Percentiles rank a stretch among this genome's conserved stretches.
Evolutionary conservation across 2,888 invertebrate species (phyloP).

Genomic region (Chirona hameri): DNA sequence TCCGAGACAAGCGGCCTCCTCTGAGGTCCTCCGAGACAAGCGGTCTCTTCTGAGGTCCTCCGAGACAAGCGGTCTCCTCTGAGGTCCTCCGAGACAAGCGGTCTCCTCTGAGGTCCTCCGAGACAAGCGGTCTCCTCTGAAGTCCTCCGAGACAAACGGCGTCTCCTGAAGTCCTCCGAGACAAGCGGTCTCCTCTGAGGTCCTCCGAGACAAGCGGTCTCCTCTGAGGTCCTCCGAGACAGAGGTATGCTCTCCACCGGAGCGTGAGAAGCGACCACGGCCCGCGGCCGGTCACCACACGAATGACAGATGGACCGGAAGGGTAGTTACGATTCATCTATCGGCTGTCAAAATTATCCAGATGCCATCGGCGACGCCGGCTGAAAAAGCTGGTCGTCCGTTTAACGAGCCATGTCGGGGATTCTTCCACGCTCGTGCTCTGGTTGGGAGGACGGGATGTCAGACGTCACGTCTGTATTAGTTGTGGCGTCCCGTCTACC

Average conservation of each 20-base stretch:
- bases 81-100: too few relatives aligned
- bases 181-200: too few relatives aligned
- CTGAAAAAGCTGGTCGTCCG: background rate
- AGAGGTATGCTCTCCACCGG: background rate
- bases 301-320: background rate
- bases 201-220: too few relatives aligned
- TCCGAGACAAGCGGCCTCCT: too few relatives aligned
- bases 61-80: too few relatives aligned
- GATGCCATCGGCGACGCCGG: background rate
- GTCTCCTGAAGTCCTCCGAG: too few relatives aligned
- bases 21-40: too few relatives aligned
- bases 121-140: too few relatives aligned
- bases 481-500: background rate
- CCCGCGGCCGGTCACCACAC: background rate
- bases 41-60: too few relatives aligned
- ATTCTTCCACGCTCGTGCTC: background rate
- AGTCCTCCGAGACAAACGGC: too few relatives aligned
- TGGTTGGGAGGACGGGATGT: background rate
- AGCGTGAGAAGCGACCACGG: background rate
- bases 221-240: too few relatives aligned
- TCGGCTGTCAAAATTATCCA: background rate
- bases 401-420: background rate
- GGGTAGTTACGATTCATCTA: conserved; percentile 28
- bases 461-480: background rate
- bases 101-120: too few relatives aligned